Evolutionary conservation across 1,140 invertebrate species (phyloP).

Genomic region (Drosophila serrata): DNA sequence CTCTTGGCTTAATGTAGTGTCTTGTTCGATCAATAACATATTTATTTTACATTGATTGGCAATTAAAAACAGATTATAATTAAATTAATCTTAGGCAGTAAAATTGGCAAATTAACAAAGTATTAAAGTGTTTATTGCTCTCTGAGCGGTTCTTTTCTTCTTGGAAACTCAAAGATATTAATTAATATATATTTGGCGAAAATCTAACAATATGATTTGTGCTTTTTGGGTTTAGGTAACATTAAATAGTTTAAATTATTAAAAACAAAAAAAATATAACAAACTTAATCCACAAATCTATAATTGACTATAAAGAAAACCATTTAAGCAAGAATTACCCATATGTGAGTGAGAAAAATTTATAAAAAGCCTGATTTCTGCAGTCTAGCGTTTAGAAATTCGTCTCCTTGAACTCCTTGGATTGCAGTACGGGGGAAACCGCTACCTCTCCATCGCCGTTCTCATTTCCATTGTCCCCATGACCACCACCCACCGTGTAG

Average conservation of each 20-base stretch:
- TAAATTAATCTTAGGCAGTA: neutral
- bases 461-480: conserved; percentile 14
- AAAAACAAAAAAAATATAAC: conserved; percentile 4
- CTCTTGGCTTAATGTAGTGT: neutral
- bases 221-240: neutral
- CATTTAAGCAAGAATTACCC: conserved; percentile 21
- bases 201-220: conserved; percentile 19
- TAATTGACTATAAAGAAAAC: neutral
- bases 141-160: neutral
- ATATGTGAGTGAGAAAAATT: conserved; percentile 29
- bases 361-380: conserved; percentile 31
- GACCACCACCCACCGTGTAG: conserved; percentile 89
- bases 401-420: conserved; percentile 82
- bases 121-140: neutral
- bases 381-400: conserved; percentile 72
- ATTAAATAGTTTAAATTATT: neutral
- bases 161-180: neutral
- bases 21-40: neutral
- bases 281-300: conserved; percentile 2
- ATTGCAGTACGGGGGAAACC: conserved; percentile 69
- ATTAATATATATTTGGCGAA: conserved; percentile 22
- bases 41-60: neutral
- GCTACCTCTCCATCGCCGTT: conserved; percentile 33
- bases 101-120: neutral
- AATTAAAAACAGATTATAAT: neutral